phyloP scores from a whole-genome alignment of 2,113 vertebrate species.

The Poeciliopsis retropinna region DNA sequence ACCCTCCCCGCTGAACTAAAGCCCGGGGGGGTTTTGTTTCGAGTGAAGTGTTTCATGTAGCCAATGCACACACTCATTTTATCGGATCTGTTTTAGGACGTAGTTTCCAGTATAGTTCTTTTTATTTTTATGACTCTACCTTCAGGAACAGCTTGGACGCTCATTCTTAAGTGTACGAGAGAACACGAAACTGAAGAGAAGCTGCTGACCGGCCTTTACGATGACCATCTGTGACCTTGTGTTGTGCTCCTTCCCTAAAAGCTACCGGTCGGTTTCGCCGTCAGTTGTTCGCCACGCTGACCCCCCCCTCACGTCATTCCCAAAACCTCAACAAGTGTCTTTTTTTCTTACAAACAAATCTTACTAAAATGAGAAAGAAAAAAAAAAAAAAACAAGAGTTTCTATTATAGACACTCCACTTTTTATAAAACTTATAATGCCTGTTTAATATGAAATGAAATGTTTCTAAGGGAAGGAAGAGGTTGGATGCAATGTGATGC shows the following conservation, averaged over 20 bases:
- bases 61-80: slow-evolving; percentile 45
- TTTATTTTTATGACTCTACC: slow-evolving; percentile 48
- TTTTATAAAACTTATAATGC: slow-evolving; percentile 75
- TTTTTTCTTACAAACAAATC: slow-evolving; percentile 63
- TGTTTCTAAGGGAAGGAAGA: slow-evolving; percentile 51
- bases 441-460: slow-evolving; percentile 67
- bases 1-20: slow-evolving; percentile 20
- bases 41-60: slow-evolving; percentile 64
- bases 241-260: slow-evolving; percentile 37
- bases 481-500: slow-evolving; percentile 17
- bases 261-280: slow-evolving; percentile 34
- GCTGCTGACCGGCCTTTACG: slow-evolving; percentile 41
- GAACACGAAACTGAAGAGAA: slow-evolving; percentile 2
- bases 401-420: slow-evolving; percentile 68
- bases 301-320: slow-evolving; percentile 36
- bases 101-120: slow-evolving; percentile 21
- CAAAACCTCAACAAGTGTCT: slow-evolving; percentile 77
- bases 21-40: slow-evolving; percentile 46
- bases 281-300: slow-evolving; percentile 25
- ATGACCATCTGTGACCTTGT: slow-evolving; percentile 44
- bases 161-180: slow-evolving; percentile 19
- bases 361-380: slow-evolving; percentile 66
- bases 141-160: slow-evolving; percentile 57
- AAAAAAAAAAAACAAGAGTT: slow-evolving; percentile 40
- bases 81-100: slow-evolving; percentile 31